Conservation (phyloP, 2,888 invertebrate genomes). For the Drymonia ruficornis region DNA sequence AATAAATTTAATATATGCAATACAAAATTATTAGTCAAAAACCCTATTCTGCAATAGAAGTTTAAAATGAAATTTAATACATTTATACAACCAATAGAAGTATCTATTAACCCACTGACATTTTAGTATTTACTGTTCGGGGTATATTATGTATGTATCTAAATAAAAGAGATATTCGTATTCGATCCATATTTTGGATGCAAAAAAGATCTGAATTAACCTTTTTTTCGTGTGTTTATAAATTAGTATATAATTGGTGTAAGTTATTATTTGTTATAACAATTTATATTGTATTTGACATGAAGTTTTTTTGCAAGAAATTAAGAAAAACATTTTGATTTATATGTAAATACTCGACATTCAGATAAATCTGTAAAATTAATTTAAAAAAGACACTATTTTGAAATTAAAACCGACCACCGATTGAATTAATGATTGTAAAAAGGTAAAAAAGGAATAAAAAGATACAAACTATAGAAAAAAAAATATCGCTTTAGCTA, state of each 20-base stretch:
- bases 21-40: no score
- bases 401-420: constrained; percentile 11
- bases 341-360: constrained; percentile 3
- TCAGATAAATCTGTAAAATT: not conserved
- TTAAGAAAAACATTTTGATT: not conserved
- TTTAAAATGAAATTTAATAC: no score
- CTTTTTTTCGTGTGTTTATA: constrained; percentile 2
- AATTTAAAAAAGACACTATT: constrained; percentile 5
- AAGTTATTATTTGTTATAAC: constrained; percentile 3
- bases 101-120: no score
- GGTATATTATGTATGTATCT: not conserved
- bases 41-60: no score
- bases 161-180: not conserved
- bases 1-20: no score
- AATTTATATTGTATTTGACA: constrained; percentile 5
- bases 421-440: constrained; percentile 16
- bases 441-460: constrained; percentile 27
- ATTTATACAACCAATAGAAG: no score
- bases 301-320: not conserved
- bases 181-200: not conserved
- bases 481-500: constrained; percentile 38
- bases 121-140: not conserved
- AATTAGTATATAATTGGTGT: constrained; percentile 5
- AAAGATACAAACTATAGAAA: constrained; percentile 17
- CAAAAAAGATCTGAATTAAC: constrained; percentile 5